A percentile compares a stretch with the other conserved stretches of the same genome.
These are phyloP conservation scores for Coleophora deauratella DNA, from an alignment of 2,888 invertebrate species.

Conservation along the genomic window DNA sequence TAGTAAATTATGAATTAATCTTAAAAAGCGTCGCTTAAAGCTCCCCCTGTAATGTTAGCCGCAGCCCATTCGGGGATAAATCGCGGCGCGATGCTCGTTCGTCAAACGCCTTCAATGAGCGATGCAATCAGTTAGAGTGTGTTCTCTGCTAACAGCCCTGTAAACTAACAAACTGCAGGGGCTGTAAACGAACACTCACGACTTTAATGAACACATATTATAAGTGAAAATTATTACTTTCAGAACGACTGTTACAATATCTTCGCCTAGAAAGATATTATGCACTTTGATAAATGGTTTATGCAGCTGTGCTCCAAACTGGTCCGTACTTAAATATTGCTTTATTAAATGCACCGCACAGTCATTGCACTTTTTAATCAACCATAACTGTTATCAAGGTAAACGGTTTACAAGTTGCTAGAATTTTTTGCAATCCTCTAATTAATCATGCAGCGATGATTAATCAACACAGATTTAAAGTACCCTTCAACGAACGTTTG, in stretches of 20 bases:
- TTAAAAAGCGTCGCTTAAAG: conserved; percentile 59
- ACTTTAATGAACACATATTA: too few species aligned
- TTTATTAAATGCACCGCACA: too few species aligned
- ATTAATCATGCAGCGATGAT: conserved; percentile 62
- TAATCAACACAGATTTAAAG: conserved; percentile 55
- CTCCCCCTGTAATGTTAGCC: conserved; percentile 63
- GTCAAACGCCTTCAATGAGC: conserved; percentile 54
- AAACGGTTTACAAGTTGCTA: conserved; percentile 15
- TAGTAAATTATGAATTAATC: conserved; percentile 48
- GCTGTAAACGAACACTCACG: conserved; percentile 26
- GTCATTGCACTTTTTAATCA: too few species aligned
- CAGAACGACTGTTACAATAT: too few species aligned
- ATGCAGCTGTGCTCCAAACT: too few species aligned
- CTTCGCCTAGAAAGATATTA: too few species aligned
- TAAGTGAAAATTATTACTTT: too few species aligned
- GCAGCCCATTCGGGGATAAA: conserved; percentile 55
- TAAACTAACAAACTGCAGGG: conserved; percentile 20
- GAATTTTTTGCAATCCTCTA: conserved; percentile 39
- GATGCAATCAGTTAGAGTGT: conserved; percentile 65
- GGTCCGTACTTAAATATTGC: too few species aligned
- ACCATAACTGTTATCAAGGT: too few species aligned
- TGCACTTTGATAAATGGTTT: too few species aligned
- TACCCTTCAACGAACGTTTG: conserved; percentile 19
- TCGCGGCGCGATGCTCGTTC: conserved; percentile 38
- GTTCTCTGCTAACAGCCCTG: conserved; percentile 35